Conservation (phyloP, 2,888 invertebrate species). For the Phengaris alcon region DNA sequence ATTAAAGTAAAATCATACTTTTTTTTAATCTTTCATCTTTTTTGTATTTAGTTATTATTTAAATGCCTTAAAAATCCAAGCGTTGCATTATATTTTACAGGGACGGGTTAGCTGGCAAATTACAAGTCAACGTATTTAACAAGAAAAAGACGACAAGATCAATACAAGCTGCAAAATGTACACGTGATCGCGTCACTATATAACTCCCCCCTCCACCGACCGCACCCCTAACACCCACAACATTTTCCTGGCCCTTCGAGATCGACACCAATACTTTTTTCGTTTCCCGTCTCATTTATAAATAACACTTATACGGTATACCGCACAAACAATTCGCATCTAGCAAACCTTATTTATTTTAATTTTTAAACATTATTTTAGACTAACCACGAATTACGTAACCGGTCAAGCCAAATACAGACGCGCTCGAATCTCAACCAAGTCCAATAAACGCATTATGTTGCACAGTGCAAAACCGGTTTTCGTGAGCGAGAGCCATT, state of each 20-base stretch:
- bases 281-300: conserved; percentile 53
- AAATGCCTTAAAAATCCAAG: neutral
- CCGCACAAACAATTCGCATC: conserved; percentile 11
- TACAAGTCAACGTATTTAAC: conserved; percentile 58
- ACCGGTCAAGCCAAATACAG: conserved; percentile 30
- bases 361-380: conserved; percentile 12
- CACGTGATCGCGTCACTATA: conserved; percentile 78
- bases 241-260: conserved; percentile 57
- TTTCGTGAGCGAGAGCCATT: conserved; percentile 58
- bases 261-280: conserved; percentile 69
- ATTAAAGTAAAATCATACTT: too few species aligned
- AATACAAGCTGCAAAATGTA: conserved; percentile 78
- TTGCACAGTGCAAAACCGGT: conserved; percentile 54
- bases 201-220: conserved; percentile 64
- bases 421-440: conserved; percentile 36
- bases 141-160: conserved; percentile 71
- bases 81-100: conserved; percentile 3
- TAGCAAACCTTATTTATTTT: neutral
- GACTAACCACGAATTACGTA: conserved; percentile 28
- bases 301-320: conserved; percentile 39
- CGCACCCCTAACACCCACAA: conserved; percentile 68
- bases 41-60: too few species aligned
- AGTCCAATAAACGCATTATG: conserved; percentile 34
- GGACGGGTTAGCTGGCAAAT: conserved; percentile 41
- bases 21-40: too few species aligned